Conservation (phyloP, 2,888 invertebrate genomes). For the Scaptomyza parva region DNA sequence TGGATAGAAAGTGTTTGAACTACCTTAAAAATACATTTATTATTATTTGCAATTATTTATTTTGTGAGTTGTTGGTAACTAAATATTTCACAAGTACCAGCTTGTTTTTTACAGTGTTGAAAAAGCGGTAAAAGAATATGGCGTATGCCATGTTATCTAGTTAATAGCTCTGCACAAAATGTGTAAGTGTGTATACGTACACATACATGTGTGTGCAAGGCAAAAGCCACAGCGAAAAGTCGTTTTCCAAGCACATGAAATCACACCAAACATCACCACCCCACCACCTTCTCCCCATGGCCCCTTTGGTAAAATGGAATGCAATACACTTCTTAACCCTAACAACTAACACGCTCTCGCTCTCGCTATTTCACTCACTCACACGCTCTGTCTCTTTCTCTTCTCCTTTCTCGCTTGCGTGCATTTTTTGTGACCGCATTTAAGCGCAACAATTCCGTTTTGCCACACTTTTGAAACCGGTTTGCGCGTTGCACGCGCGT, state of each 20-base stretch:
- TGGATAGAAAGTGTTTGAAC: too few relatives aligned
- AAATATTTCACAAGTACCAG: not conserved
- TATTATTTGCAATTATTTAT: too few relatives aligned
- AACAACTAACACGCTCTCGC: not conserved
- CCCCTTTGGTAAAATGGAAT: slow-evolving; percentile 26
- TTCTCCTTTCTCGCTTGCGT: not conserved
- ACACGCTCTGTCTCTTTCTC: not conserved
- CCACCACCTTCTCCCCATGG: not conserved
- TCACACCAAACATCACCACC: not conserved
- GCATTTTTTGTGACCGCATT: slow-evolving; percentile 53
- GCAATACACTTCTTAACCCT: slow-evolving; percentile 25
- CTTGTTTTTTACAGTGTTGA: not conserved
- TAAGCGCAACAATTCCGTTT: slow-evolving; percentile 65
- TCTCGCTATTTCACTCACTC: not conserved
- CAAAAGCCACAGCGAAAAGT: slow-evolving; percentile 49
- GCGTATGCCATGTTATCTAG: slow-evolving; percentile 11
- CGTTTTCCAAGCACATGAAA: slow-evolving; percentile 28
- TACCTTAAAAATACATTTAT: too few relatives aligned
- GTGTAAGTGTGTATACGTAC: slow-evolving; percentile 2
- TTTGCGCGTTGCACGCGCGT: slow-evolving; percentile 41
- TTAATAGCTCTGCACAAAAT: slow-evolving; percentile 53
- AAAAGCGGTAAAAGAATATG: not conserved
- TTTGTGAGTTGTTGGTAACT: too few relatives aligned
- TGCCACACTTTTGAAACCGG: slow-evolving; percentile 42
- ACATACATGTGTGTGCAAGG: slow-evolving; percentile 69